phyloP scores from a whole-genome alignment of 2,113 vertebrate genomes.

The Sardina pilchardus region DNA sequence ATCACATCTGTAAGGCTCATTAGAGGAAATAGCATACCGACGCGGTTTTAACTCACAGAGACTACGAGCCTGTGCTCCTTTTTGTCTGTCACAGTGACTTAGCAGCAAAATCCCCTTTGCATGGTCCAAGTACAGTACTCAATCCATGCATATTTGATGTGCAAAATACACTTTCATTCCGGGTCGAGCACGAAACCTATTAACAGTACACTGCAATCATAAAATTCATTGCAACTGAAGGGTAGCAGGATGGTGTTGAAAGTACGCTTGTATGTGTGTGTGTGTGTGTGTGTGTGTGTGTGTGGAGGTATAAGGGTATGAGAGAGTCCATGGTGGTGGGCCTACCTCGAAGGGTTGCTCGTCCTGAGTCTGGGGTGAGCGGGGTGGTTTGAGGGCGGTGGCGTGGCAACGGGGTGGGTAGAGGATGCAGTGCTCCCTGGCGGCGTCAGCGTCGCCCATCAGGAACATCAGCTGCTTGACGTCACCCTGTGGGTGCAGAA shows the following conservation, averaged over 20 bases:
- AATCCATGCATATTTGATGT: background rate
- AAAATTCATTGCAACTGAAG: background rate
- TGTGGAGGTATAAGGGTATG: background rate
- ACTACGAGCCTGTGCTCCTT: background rate
- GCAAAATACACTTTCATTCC: background rate
- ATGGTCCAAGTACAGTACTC: background rate
- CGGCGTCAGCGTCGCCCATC: conserved; percentile 77
- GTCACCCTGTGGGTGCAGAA: conserved; percentile 69
- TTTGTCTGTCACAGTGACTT: background rate
- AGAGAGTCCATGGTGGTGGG: background rate
- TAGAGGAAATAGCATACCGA: background rate
- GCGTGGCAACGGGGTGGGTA: conserved; percentile 56
- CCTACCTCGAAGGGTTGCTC: conserved; percentile 53
- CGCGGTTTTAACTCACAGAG: background rate
- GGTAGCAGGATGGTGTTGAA: background rate
- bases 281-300: background rate
- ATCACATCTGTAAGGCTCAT: background rate
- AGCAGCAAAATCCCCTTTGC: background rate
- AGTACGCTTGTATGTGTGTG: background rate
- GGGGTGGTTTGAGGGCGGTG: conserved; percentile 44
- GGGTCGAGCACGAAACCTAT: too few species aligned
- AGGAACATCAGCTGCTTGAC: conserved; percentile 79
- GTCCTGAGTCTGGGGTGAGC: conserved; percentile 26
- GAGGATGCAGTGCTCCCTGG: conserved; percentile 68
- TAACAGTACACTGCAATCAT: background rate